phyloP scores from a whole-genome alignment of 2,888 invertebrate species.

The Rhamnusium bicolor region DNA sequence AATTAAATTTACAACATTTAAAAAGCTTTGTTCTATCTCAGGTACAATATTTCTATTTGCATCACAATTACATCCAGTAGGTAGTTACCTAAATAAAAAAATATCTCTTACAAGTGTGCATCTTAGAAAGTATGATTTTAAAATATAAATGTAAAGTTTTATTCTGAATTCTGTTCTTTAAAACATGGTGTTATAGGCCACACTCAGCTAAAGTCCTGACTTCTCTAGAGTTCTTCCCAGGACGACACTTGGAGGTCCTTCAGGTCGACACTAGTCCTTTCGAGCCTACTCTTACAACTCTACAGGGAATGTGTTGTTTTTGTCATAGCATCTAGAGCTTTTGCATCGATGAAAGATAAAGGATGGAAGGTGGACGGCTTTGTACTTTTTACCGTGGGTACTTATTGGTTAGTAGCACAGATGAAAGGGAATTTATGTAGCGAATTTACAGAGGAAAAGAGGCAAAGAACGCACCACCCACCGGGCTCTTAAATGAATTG shows the following conservation, averaged over 20 bases:
- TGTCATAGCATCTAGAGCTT: conserved; percentile 62
- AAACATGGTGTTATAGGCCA: conserved; percentile 20
- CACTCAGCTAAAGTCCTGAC: conserved; percentile 15
- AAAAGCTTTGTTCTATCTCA: not conserved
- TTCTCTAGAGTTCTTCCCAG: conserved; percentile 23
- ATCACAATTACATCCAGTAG: not conserved
- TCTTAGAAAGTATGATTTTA: not conserved
- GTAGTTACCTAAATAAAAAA: not conserved
- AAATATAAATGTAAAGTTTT: conserved; percentile 13
- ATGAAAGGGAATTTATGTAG: conserved; percentile 49
- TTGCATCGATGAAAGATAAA: conserved; percentile 61
- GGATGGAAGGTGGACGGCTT: conserved; percentile 51
- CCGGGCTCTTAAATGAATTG: conserved; percentile 26
- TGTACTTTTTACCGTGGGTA: conserved; percentile 53
- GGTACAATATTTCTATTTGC: not conserved
- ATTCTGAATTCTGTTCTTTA: conserved; percentile 13
- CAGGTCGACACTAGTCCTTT: conserved; percentile 50
- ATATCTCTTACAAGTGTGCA: not conserved
- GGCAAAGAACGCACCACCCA: not conserved
- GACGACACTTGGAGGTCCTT: conserved; percentile 39
- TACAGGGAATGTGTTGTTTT: conserved; percentile 63
- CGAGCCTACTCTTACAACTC: conserved; percentile 57
- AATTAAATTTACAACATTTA: not conserved
- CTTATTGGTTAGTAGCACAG: conserved; percentile 50
- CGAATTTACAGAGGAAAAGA: not conserved